Percentiles rank a stretch among this genome's conserved stretches.
Conservation (phyloP, 2,888 invertebrate genomes). For the Lasius fuliginosus region DNA sequence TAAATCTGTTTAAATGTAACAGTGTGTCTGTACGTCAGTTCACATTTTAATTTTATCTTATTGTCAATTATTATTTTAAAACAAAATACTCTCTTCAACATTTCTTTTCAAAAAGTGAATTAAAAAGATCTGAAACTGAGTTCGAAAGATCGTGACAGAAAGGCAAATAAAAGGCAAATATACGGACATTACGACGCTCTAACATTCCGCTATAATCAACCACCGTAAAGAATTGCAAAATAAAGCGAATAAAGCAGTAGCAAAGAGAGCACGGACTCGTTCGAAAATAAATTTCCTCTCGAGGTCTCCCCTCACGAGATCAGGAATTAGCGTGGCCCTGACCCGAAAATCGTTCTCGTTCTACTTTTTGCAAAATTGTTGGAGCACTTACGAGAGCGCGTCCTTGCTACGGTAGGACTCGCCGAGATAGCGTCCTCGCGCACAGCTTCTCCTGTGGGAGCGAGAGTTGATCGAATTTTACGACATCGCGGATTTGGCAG, state of each 20-base stretch:
- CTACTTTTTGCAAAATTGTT: constrained; percentile 78
- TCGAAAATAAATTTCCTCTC: constrained; percentile 39
- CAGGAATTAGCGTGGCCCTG: constrained; percentile 78
- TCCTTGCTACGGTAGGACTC: constrained; percentile 80
- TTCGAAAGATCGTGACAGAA: not conserved
- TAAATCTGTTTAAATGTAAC: constrained; percentile 17
- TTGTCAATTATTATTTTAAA: not conserved
- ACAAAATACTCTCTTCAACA: not conserved
- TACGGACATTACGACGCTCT: not conserved
- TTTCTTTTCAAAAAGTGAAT: not conserved
- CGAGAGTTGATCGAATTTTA: constrained; percentile 44
- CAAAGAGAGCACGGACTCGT: not conserved
- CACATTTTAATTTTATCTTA: constrained; percentile 3
- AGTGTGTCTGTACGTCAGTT: not conserved
- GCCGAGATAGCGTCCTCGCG: constrained; percentile 67
- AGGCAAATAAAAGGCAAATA: not conserved
- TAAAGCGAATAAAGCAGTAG: not conserved
- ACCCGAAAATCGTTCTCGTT: constrained; percentile 78
- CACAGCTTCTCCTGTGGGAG: constrained; percentile 60
- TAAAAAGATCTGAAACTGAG: not conserved
- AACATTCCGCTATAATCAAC: not conserved
- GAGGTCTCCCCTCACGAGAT: constrained; percentile 63
- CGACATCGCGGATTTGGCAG: constrained; percentile 76
- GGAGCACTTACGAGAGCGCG: constrained; percentile 70
- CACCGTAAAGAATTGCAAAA: not conserved